Evolutionary conservation across 2,797 vertebrate genomes (phyloP).

Genomic region (Dallia pectoralis): DNA sequence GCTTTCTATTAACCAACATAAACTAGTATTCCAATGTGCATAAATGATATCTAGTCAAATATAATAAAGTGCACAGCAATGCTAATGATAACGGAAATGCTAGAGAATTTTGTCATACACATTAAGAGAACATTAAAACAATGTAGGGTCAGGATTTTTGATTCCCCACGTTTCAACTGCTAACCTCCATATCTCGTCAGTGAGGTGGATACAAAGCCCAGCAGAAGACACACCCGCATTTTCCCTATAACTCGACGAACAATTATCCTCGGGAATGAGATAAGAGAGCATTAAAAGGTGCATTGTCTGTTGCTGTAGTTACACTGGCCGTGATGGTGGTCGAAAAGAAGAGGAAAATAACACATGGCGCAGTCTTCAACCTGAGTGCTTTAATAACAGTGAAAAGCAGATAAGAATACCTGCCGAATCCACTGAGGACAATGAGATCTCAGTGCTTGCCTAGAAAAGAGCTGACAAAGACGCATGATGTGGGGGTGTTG

Average conservation of each 20-base stretch:
- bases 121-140: neutral
- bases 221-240: slow-evolving; percentile 9
- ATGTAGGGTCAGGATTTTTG: neutral
- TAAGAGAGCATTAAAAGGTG: slow-evolving; percentile 11
- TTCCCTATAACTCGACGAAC: slow-evolving; percentile 22
- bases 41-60: neutral
- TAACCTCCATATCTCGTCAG: slow-evolving; percentile 6
- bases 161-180: slow-evolving; percentile 6
- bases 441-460: neutral
- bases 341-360: slow-evolving; percentile 21
- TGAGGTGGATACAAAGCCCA: slow-evolving; percentile 6
- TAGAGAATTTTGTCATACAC: neutral
- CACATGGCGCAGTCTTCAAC: slow-evolving; percentile 31
- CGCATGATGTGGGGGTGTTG: neutral
- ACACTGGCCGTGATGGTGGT: neutral
- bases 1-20: neutral
- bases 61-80: neutral
- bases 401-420: neutral
- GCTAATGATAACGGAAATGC: too few relatives aligned
- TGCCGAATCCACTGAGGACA: neutral
- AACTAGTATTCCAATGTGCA: neutral
- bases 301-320: neutral
- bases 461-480: neutral
- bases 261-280: slow-evolving; percentile 13
- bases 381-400: slow-evolving; percentile 39